A percentile compares a stretch with the other conserved stretches of the same genome.
These are phyloP conservation scores for Palythoa heliodiscus DNA, from an alignment of 92 coral and sea anemone genomes.

Conservation along the genomic window DNA sequence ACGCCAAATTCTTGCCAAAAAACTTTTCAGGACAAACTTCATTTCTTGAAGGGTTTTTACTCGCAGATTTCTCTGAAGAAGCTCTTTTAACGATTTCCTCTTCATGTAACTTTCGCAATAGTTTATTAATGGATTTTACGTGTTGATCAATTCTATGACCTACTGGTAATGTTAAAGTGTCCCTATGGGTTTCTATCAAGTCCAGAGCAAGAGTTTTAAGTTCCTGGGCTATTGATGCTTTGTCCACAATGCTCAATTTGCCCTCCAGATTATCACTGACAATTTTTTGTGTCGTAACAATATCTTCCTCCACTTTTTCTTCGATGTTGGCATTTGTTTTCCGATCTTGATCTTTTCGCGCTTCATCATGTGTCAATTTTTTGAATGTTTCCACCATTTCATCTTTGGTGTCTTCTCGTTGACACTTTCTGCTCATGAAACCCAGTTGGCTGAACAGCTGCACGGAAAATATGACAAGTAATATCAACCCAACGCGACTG, in stretches of 20 bases:
- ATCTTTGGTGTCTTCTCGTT: constrained; percentile 47
- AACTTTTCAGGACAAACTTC: constrained; percentile 95
- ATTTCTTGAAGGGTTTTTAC: constrained; percentile 26
- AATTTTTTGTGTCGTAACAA: background rate
- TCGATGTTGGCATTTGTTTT: background rate
- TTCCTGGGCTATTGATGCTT: constrained; percentile 38
- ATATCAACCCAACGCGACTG: constrained; percentile 55
- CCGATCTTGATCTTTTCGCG: too few relatives aligned
- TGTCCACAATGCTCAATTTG: constrained; percentile 31
- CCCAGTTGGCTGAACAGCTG: constrained; percentile 82
- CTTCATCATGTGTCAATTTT: constrained; percentile 14
- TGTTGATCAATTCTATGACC: constrained; percentile 69
- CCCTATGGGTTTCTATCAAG: constrained; percentile 62
- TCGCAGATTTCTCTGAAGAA: background rate
- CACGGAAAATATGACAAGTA: constrained; percentile 53
- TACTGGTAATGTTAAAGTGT: constrained; percentile 41
- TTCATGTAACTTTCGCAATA: constrained; percentile 54
- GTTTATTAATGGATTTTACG: constrained; percentile 47
- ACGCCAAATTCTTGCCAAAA: constrained; percentile 72
- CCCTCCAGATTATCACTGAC: constrained; percentile 15
- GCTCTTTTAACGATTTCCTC: constrained; percentile 31
- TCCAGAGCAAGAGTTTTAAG: constrained; percentile 61
- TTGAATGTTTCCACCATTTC: constrained; percentile 35
- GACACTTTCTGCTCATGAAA: constrained; percentile 48
- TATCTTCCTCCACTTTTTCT: background rate